These are phyloP conservation scores for Himalopsyche tibetana DNA, from an alignment of 2,888 invertebrate species.

Conservation along the genomic window DNA sequence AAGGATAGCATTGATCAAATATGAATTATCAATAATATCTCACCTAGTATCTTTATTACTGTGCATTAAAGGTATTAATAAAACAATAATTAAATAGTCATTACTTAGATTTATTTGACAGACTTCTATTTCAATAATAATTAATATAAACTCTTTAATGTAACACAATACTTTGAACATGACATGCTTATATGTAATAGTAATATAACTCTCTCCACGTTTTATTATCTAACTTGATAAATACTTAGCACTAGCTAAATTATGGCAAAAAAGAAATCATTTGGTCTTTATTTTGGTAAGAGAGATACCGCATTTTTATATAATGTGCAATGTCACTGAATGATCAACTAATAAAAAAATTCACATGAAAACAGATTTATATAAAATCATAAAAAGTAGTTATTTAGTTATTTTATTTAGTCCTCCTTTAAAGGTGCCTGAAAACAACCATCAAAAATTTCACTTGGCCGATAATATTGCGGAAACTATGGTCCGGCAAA, in stretches of 20 bases:
- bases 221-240: conserved; percentile 49
- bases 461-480: too few species aligned
- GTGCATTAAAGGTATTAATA: background rate
- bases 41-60: too few species aligned
- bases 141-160: conserved; percentile 59
- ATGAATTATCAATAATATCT: too few species aligned
- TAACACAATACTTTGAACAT: conserved; percentile 57
- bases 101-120: conserved; percentile 59
- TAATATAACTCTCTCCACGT: conserved; percentile 32
- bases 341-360: too few species aligned
- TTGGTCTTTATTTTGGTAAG: conserved; percentile 36
- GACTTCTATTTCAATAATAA: conserved; percentile 55
- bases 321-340: background rate
- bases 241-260: conserved; percentile 53
- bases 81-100: conserved; percentile 45
- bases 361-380: too few species aligned
- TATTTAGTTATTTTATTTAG: too few species aligned
- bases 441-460: too few species aligned
- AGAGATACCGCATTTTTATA: background rate
- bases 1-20: too few species aligned
- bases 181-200: conserved; percentile 49
- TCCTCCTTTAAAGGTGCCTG: too few species aligned
- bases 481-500: too few species aligned
- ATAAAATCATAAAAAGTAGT: too few species aligned
- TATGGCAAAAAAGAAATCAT: conserved; percentile 45